phyloP scores from a whole-genome alignment of 2,888 invertebrate species.

The Stenodera caucasica region DNA sequence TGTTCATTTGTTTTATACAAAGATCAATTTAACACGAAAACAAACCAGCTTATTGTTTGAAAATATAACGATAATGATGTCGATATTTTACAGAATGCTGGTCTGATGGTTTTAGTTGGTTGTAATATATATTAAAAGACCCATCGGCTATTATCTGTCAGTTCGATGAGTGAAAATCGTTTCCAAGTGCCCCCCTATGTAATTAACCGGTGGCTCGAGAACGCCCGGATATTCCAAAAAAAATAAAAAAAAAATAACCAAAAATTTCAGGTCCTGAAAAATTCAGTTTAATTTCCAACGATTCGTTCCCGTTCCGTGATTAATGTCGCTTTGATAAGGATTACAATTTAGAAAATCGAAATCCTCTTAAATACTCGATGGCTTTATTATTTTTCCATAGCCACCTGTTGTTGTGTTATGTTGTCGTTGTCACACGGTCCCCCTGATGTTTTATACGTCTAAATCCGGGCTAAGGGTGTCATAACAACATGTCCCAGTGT shows the following conservation, averaged over 20 bases:
- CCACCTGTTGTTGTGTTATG: constrained; percentile 2
- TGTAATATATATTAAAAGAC: constrained; percentile 38
- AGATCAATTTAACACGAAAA: constrained; percentile 12
- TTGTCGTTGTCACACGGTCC: constrained; percentile 4
- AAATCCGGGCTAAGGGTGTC: constrained; percentile 9
- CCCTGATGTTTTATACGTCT: constrained; percentile 13
- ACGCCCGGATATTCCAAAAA: constrained; percentile 35
- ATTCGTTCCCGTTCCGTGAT: constrained; percentile 6
- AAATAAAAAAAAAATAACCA: constrained; percentile 9
- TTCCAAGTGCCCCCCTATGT: constrained; percentile 44
- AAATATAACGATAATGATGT: constrained; percentile 19
- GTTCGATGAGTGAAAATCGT: constrained; percentile 45
- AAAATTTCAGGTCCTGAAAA: neutral
- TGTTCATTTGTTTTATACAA: neutral
- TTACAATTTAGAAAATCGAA: neutral
- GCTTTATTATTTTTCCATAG: neutral
- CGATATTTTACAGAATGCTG: constrained; percentile 18
- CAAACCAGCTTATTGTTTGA: constrained; percentile 15
- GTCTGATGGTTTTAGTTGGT: constrained; percentile 4
- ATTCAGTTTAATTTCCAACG: neutral
- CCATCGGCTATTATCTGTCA: constrained; percentile 44
- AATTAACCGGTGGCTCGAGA: constrained; percentile 50
- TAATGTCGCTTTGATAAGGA: constrained; percentile 7
- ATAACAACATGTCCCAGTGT: constrained; percentile 1
- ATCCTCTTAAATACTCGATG: constrained; percentile 4